These are phyloP conservation scores for Pseudoatta argentina DNA, from an alignment of 1,140 invertebrate genomes.

Conservation along the genomic window DNA sequence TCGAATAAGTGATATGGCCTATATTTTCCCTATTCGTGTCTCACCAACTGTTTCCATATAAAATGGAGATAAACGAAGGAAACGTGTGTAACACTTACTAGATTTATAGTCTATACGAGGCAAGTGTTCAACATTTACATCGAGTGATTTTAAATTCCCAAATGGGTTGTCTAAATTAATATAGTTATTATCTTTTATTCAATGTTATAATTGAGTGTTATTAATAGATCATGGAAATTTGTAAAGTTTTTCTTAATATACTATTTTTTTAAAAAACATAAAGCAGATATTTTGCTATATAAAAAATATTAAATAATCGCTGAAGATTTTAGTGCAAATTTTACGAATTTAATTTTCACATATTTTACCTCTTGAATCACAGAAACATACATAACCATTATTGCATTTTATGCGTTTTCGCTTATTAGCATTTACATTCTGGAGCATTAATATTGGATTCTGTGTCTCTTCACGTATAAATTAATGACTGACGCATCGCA, in stretches of 20 bases:
- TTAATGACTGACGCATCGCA: not conserved
- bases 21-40: conserved; percentile 7
- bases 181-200: not conserved
- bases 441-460: not conserved
- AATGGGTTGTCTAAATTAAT: not conserved
- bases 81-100: not conserved
- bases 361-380: not conserved
- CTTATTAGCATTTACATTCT: not conserved
- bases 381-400: not conserved
- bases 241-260: no score
- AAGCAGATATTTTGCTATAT: not conserved
- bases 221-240: not conserved
- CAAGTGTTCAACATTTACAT: not conserved
- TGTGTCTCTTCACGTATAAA: not conserved
- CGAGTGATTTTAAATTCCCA: not conserved
- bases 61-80: not conserved
- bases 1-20: conserved; percentile 14
- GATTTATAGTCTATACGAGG: not conserved
- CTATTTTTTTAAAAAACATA: not conserved
- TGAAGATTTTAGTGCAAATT: conserved; percentile 12
- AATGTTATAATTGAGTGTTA: not conserved
- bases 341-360: not conserved
- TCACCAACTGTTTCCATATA: not conserved
- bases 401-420: not conserved
- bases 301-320: not conserved